Percentiles rank a stretch among this genome's conserved stretches.
phyloP scores from a whole-genome alignment of 2,113 vertebrate genomes.

The Apus apus region DNA sequence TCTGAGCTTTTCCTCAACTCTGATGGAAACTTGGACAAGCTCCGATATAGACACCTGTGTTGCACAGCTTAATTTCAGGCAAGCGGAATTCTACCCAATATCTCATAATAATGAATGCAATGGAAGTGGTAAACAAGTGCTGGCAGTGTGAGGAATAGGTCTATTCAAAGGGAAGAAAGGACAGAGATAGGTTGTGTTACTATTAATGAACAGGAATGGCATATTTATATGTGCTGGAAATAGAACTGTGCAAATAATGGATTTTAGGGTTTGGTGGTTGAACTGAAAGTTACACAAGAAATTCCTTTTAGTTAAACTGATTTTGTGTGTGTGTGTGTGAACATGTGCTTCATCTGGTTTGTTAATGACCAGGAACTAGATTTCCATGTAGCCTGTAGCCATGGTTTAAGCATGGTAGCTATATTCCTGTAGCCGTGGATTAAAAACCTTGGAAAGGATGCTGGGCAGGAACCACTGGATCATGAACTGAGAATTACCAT shows the following conservation, averaged over 20 bases:
- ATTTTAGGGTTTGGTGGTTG: conserved; percentile 17
- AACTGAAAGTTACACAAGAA: neutral
- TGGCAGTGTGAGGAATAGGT: neutral
- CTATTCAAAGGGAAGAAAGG: neutral
- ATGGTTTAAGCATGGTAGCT: neutral
- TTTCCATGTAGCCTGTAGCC: neutral
- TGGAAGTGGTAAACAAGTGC: neutral
- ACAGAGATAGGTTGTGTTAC: neutral
- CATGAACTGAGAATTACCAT: neutral
- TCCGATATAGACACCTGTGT: neutral
- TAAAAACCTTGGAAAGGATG: conserved; percentile 6
- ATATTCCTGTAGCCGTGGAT: neutral
- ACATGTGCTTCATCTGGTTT: neutral
- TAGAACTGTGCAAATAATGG: conserved; percentile 29
- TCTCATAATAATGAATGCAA: neutral
- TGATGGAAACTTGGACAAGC: neutral
- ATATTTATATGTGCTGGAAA: conserved; percentile 14
- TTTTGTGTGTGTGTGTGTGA: neutral
- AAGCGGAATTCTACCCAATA: neutral
- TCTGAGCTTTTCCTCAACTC: neutral
- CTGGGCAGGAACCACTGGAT: neutral
- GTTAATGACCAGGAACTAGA: neutral
- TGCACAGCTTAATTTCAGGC: neutral
- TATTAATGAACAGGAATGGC: neutral
- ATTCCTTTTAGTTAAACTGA: conserved; percentile 6